Base-by-base conservation (phyloP, 1,140 invertebrate species). In the Thaumatotibia leucotreta region DNA sequence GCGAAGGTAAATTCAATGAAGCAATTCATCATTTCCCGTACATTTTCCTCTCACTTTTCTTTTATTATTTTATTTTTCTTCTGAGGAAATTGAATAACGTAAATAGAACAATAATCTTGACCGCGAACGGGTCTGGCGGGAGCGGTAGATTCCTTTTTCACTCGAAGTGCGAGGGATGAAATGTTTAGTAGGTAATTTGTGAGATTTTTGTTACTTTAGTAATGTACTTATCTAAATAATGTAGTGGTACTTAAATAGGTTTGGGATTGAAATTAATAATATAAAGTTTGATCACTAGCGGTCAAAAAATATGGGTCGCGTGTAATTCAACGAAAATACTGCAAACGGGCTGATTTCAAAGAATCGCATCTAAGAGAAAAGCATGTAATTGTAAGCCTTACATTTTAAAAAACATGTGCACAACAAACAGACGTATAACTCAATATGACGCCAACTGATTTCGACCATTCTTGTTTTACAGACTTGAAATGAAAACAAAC, bases 191-290 rank as follows among this genome's bases (percentile, higher is more conserved):
- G 50, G 50, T 54, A 54, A 4, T 24, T 24, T 23, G n/a, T 54
- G 50, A 22, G 24, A 24, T 27, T 27, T 23, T 54, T 54, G 23
- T 27, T 54, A 54, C 23, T 54, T 54, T 23, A n/a, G 2, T n/a
- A 54, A 54, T 24, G 50, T 54, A n/a, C n/a, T n/a, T n/a, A n/a
- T n/a, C n/a, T n/a, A 14, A 54, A 54, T 54, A 54, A 54, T 11
- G 50, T 54, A 27, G 23, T 54, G 49, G 2, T 54, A 54, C 24
- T 24, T 27, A 9, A 54, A 54, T 22, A 24, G 24, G 0, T 54
- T 24, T 23, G 8, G 50, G 22, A 4, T 4, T 27, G 8, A 8
- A 54, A 54, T n/a, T 54, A 14, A 27, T 54, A 24, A 11, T 39
- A n/a, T 6, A 5, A 39, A 39, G 3, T 14, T 5, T 14, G 35